Conservation (phyloP, 2,113 vertebrate genomes). For the Platichthys flesus region DNA sequence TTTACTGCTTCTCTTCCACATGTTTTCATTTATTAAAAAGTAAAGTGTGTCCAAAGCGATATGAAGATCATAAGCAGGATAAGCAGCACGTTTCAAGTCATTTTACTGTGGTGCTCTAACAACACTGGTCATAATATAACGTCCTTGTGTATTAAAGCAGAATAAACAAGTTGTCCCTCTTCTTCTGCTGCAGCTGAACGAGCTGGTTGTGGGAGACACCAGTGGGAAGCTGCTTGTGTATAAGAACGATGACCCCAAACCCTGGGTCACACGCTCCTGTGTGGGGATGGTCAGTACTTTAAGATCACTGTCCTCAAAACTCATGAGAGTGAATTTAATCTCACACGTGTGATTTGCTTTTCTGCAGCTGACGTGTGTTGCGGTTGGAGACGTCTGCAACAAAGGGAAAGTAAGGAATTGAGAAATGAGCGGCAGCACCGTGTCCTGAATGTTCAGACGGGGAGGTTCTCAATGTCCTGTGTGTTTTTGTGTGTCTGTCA, state of each 20-base stretch:
- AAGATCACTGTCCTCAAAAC: not conserved
- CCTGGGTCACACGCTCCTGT: slow-evolving; percentile 89
- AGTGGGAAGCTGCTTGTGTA: slow-evolving; percentile 92
- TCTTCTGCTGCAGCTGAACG: slow-evolving; percentile 85
- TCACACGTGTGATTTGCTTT: not conserved
- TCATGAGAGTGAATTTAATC: accelerated
- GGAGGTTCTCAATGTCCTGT: not conserved
- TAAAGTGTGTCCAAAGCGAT: too few relatives aligned
- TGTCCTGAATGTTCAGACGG: not conserved
- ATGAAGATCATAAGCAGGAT: too few relatives aligned
- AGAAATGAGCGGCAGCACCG: too few relatives aligned
- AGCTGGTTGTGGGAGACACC: slow-evolving; percentile 96
- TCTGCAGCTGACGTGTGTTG: slow-evolving; percentile 92
- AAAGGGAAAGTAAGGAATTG: slow-evolving; percentile 89
- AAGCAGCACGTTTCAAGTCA: too few relatives aligned
- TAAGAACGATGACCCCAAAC: slow-evolving; percentile 93
- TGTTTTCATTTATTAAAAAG: too few relatives aligned
- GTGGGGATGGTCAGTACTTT: slow-evolving; percentile 90
- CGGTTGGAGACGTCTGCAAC: slow-evolving; percentile 95
- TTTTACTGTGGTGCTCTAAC: too few relatives aligned
- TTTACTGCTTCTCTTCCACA: too few relatives aligned
- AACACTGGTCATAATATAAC: too few relatives aligned
- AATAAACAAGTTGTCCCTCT: not conserved
- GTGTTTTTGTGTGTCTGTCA: slow-evolving; percentile 51
- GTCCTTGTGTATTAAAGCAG: too few relatives aligned